Evolutionary conservation across 1,140 invertebrate genomes (phyloP), one percentile per base, ranked within the genome.

Genomic region (Radopholus similis): DNA sequence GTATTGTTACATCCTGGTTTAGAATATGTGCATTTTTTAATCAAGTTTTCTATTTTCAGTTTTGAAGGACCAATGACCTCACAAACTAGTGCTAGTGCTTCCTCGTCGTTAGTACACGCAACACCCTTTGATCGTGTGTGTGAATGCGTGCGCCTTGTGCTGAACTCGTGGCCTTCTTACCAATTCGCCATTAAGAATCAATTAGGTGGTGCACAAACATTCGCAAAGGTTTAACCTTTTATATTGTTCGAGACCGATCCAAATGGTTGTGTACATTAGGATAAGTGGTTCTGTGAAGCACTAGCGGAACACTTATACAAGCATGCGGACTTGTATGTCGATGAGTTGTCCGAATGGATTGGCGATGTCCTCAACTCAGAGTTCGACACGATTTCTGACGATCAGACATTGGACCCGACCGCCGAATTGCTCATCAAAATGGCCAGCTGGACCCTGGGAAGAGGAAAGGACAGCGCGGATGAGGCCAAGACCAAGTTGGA

Each of bases 111-210:
- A n/a, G n/a, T n/a, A n/a, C n/a, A n/a, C n/a, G n/a, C n/a, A n/a
- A n/a, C n/a, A n/a, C n/a, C n/a, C n/a, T n/a, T n/a, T n/a, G n/a
- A n/a, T n/a, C n/a, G n/a, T n/a, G n/a, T n/a, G n/a, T n/a, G n/a
- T n/a, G n/a, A n/a, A n/a, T n/a, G 40, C 18, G 59, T 62, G 21
- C 38, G 59, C 28, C 15, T 62, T 35, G 21, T 62, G n/a, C 21
- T 62, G 9, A 28, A 28, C n/a, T 51, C 59, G 3, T 62, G 59
- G 59, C 59, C 59, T 18, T 47, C 40, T 9, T 62, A 62, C 30
- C 59, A 62, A 62, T 62, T 62, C 32, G 40, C 59, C 13, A 42
- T 62, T 13, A 62, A 62, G 47, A 62, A 62, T 28, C 59, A 62
- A 49, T 49, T 62, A 13, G 59, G 34, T 0, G 59, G 59, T 26